phyloP scores from a whole-genome alignment of 2,113 vertebrate species.

The Neofelis nebulosa region DNA sequence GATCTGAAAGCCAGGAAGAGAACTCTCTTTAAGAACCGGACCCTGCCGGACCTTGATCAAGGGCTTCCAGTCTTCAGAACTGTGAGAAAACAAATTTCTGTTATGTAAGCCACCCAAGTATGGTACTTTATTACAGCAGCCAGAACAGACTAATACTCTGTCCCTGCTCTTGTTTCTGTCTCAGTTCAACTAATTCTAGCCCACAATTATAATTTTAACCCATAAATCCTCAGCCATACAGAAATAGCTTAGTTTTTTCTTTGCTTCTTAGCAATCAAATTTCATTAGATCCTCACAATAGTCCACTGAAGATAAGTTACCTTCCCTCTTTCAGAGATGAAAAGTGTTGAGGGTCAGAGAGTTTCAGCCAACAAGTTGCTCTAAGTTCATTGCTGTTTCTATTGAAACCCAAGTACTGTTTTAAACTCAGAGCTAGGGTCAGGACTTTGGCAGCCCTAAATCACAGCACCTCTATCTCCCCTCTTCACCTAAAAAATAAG shows the following conservation, averaged over 20 bases:
- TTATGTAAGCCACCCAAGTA: background rate
- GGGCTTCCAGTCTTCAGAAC: background rate
- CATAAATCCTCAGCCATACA: background rate
- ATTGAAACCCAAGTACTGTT: slow-evolving; percentile 7
- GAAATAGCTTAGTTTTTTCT: background rate
- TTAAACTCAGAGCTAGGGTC: background rate
- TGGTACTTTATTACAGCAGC: background rate
- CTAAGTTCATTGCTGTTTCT: background rate
- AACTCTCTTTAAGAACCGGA: background rate
- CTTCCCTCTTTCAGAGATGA: background rate
- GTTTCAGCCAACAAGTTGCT: background rate
- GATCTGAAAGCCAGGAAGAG: background rate
- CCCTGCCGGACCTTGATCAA: too few species aligned
- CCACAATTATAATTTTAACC: background rate
- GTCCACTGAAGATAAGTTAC: background rate
- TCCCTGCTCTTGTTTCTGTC: background rate
- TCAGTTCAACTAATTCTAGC: background rate
- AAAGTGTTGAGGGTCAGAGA: background rate
- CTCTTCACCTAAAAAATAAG: background rate
- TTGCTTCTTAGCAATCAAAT: background rate
- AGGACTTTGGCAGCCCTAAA: background rate
- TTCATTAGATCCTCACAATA: background rate
- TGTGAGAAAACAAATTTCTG: background rate
- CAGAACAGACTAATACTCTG: background rate
- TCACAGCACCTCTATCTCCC: background rate